Percentiles rank a stretch among this genome's conserved stretches.
Evolutionary conservation across 2,113 vertebrate genomes (phyloP).

Genomic region (Lipophrys pholis): DNA sequence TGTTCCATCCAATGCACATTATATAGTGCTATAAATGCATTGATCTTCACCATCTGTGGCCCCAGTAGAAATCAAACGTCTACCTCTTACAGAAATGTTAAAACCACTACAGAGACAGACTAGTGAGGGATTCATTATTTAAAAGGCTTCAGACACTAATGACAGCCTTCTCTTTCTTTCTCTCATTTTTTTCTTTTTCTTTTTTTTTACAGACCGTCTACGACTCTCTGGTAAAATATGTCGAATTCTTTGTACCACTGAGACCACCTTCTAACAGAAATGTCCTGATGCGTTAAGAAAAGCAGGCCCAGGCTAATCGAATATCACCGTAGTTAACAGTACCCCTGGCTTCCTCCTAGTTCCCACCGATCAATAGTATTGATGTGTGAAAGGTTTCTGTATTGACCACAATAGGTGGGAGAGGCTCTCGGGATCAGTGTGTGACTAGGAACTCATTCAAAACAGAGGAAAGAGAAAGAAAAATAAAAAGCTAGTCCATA

Average conservation of each 20-base stretch:
- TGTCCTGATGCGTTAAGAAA: slow-evolving; percentile 78
- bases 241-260: slow-evolving; percentile 47
- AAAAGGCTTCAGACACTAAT: slow-evolving; percentile 31
- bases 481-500: slow-evolving; percentile 72
- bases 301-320: slow-evolving; percentile 76
- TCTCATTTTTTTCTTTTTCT: slow-evolving; percentile 12
- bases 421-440: slow-evolving; percentile 72
- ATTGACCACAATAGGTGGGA: slow-evolving; percentile 76
- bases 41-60: slow-evolving; percentile 63
- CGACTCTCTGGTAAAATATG: slow-evolving; percentile 33
- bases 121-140: slow-evolving; percentile 23
- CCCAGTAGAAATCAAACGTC: slow-evolving; percentile 36
- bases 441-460: slow-evolving; percentile 68
- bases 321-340: slow-evolving; percentile 77
- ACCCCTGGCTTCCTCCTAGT: slow-evolving; percentile 67
- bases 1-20: slow-evolving; percentile 57
- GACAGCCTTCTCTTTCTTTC: slow-evolving; percentile 26
- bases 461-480: slow-evolving; percentile 71
- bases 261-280: slow-evolving; percentile 73
- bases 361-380: slow-evolving; percentile 75
- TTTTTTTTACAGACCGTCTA: not conserved
- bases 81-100: slow-evolving; percentile 37
- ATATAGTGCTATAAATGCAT: slow-evolving; percentile 53
- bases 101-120: slow-evolving; percentile 15
- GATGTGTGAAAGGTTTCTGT: slow-evolving; percentile 82